These are phyloP conservation scores for Steinernema khuongi DNA, from an alignment of 1,140 invertebrate species.

Conservation along the genomic window DNA sequence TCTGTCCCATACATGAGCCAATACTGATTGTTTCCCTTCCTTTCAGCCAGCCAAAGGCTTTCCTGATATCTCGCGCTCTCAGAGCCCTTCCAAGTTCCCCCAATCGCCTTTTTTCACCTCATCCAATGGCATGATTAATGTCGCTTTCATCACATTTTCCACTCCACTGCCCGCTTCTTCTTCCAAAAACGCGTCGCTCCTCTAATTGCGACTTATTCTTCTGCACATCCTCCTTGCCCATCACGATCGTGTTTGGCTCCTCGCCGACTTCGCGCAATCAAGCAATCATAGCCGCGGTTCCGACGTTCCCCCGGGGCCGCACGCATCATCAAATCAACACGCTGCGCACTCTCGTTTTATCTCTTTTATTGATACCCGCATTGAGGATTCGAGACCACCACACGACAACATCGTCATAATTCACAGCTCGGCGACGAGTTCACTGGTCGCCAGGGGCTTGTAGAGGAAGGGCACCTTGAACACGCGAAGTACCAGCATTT, in stretches of 20 bases:
- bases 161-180: too few species aligned
- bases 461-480: neutral
- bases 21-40: constrained; percentile 18
- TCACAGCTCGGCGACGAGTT: neutral
- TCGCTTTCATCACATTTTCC: neutral
- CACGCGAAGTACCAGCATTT: neutral
- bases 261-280: neutral
- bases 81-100: constrained; percentile 1
- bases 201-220: neutral
- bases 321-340: neutral
- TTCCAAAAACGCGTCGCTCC: neutral
- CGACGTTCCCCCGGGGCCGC: neutral
- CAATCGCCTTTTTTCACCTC: constrained; percentile 14
- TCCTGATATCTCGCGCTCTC: constrained; percentile 7
- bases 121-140: too few species aligned
- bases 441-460: neutral
- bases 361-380: constrained; percentile 10
- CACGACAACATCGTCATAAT: too few species aligned
- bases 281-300: constrained; percentile 6
- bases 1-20: neutral
- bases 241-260: neutral
- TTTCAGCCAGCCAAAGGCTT: constrained; percentile 19
- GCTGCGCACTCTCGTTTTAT: neutral
- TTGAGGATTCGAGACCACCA: too few species aligned
- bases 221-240: too few species aligned